These are phyloP conservation scores for Falco columbarius DNA, from an alignment of 2,797 vertebrate species.

Conservation along the genomic window DNA sequence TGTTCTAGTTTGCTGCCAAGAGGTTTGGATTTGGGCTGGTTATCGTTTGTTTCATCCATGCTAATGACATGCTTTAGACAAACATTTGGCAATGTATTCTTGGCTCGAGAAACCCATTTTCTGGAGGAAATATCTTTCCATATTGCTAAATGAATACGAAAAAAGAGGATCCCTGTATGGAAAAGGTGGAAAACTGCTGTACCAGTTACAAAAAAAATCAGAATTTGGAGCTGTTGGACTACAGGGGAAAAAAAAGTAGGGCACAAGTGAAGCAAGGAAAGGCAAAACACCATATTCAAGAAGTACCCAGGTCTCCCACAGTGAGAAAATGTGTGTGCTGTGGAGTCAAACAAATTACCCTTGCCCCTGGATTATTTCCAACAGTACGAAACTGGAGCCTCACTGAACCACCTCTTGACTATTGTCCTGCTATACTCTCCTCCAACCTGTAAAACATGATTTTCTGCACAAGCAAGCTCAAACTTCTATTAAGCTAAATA, in stretches of 20 bases:
- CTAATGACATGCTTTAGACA: conserved; percentile 4
- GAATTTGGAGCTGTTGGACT: neutral
- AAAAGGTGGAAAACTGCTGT: neutral
- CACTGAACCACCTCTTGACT: neutral
- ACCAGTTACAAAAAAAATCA: neutral
- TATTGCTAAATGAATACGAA: neutral
- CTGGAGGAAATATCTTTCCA: neutral
- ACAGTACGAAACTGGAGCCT: neutral
- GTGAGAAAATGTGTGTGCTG: neutral
- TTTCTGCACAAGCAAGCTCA: neutral
- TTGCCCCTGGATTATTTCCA: neutral
- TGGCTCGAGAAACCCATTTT: neutral
- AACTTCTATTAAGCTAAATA: neutral
- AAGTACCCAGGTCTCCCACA: neutral
- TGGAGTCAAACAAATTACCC: neutral
- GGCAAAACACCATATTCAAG: neutral
- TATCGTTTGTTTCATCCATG: neutral
- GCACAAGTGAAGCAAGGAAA: neutral
- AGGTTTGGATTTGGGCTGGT: neutral
- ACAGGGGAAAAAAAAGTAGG: neutral
- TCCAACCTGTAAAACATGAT: neutral
- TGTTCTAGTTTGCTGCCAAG: conserved; percentile 12
- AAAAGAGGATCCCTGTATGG: neutral
- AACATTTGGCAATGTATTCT: neutral
- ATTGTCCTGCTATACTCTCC: neutral